Base-by-base conservation (phyloP, 2,888 invertebrate genomes). In the Metallyticus violacea region DNA sequence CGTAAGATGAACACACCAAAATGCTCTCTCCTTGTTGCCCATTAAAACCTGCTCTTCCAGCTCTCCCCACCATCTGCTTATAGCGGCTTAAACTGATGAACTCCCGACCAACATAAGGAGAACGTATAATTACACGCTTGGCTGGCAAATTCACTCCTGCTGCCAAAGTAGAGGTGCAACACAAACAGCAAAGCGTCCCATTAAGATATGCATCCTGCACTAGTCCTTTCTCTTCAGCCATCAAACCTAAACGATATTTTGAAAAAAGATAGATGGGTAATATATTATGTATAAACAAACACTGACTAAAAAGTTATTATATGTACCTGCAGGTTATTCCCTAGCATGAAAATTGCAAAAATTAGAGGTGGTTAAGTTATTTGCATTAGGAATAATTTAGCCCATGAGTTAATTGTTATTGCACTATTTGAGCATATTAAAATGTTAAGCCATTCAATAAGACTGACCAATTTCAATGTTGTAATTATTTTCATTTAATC, bases 101-200 rank as follows among this genome's bases (percentile, higher is more conserved):
- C 26, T 94, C 94, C 77, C 93, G 93, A 0, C 97, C 99, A 80
- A 98, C 94, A 90, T 94, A 96, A 0, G 99, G 98, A 84, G 97
- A 95, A 88, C 98, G 94, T 89, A 99, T 92, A 85, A 99, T 95
- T 0, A 99, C 97, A 90, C 98, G 94, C 92, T 95, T 95, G 0
- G 99, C 99, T 22, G 99, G 99, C 89, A 99, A 93, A 94, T 99
- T 99, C 30, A 99, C 98, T 3, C 99, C 99, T 27, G 99, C 99
- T n/a, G 99, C 99, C 88, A 99, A 93, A 0, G 99, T 99, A 0
- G 99, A 98, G 0, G 99, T 99, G 91, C 98, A 99, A 91, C 98
- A 97, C 88, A 99, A 94, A 40, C 98, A 96, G 88, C 95, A 96
- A 76, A 99, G 92, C n/a, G 94, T 95, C 0, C 97, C 97, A n/a